Percentiles rank a stretch among this genome's conserved stretches.
phyloP scores from a whole-genome alignment of 2,888 invertebrate genomes.

The Muschampia plurimacula region DNA sequence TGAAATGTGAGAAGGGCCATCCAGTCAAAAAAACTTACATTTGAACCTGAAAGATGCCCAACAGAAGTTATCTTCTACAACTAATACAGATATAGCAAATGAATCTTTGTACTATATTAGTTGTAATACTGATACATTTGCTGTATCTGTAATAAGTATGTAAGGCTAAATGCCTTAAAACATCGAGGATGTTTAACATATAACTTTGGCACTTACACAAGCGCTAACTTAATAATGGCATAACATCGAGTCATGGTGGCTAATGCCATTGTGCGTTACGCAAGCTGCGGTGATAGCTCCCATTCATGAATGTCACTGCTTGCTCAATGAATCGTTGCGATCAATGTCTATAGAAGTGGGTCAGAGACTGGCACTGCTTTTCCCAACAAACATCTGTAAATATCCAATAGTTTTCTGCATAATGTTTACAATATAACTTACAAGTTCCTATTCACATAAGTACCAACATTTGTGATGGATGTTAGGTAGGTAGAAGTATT shows the following conservation, averaged over 20 bases:
- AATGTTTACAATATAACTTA: not conserved
- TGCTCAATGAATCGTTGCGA: conserved; percentile 63
- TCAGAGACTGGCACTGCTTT: conserved; percentile 19
- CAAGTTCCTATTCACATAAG: not conserved
- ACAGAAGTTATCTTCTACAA: no score
- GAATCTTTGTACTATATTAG: no score
- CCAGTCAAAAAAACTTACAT: no score
- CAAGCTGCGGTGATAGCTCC: conserved; percentile 40
- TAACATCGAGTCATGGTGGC: conserved; percentile 28
- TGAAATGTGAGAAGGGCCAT: no score
- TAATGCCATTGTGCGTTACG: conserved; percentile 33
- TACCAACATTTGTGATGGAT: not conserved
- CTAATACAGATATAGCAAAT: no score
- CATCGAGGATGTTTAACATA: conserved; percentile 5
- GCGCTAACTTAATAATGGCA: conserved; percentile 21
- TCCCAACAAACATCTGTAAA: not conserved
- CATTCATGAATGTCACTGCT: conserved; percentile 56
- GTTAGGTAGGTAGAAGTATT: not conserved
- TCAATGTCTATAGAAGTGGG: conserved; percentile 31
- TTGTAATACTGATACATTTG: no score
- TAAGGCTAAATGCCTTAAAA: no score
- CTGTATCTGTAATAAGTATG: no score
- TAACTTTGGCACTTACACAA: conserved; percentile 30
- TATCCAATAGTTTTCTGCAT: not conserved
- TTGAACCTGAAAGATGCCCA: no score